Conservation (phyloP, 1,140 invertebrate genomes). For the Aphaenogaster rudis region DNA sequence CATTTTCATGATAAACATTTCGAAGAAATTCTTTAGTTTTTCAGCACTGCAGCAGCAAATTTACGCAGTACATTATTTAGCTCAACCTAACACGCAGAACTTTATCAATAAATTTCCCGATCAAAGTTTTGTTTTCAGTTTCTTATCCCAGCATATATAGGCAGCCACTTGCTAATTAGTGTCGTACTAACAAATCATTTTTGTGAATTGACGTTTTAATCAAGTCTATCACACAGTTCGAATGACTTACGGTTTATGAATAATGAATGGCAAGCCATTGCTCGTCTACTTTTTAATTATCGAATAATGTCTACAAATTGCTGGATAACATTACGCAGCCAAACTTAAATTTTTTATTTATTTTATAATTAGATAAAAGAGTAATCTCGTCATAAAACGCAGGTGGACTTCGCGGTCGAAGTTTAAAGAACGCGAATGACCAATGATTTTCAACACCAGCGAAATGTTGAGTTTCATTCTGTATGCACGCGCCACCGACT, state of each 20-base stretch:
- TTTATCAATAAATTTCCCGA: neutral
- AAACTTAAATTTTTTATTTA: neutral
- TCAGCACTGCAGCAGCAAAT: neutral
- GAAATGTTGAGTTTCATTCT: slow-evolving; percentile 71
- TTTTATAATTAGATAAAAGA: neutral
- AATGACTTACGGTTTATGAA: slow-evolving; percentile 41
- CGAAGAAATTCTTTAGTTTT: slow-evolving; percentile 20
- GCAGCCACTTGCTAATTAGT: slow-evolving; percentile 18
- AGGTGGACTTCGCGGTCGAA: neutral
- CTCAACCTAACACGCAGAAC: neutral
- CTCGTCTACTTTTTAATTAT: slow-evolving; percentile 39
- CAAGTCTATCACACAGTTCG: slow-evolving; percentile 14
- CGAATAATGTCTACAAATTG: slow-evolving; percentile 25
- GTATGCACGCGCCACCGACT: slow-evolving; percentile 53
- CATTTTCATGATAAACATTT: neutral
- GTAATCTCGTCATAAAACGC: neutral
- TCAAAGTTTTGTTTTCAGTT: neutral
- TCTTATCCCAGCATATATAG: neutral
- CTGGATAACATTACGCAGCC: neutral
- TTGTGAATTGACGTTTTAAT: slow-evolving; percentile 26
- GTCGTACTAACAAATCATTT: slow-evolving; percentile 2
- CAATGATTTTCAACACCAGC: slow-evolving; percentile 15
- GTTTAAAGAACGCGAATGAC: neutral
- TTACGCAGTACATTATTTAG: neutral
- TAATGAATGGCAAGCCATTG: slow-evolving; percentile 32